Evolutionary conservation across 2,113 vertebrate genomes (phyloP).

Genomic region (Anser brachyrhynchus): DNA sequence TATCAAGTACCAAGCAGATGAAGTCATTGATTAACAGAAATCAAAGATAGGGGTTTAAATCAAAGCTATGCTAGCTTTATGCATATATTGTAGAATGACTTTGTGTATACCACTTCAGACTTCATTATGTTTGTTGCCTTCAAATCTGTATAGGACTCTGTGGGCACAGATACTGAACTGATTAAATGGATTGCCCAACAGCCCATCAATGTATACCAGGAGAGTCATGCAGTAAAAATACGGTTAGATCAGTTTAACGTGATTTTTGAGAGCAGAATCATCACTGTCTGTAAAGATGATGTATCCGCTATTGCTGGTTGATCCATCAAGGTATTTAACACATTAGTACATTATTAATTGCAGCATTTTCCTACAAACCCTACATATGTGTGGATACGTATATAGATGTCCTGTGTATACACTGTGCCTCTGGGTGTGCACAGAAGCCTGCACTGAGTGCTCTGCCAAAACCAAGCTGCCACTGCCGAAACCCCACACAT

Average conservation of each 20-base stretch:
- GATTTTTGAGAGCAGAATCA: not conserved
- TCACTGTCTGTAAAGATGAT: not conserved
- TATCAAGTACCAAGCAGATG: not conserved
- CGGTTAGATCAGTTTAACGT: not conserved
- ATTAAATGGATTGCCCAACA: too few species aligned
- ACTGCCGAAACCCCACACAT: rapidly evolving
- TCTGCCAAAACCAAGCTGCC: not conserved
- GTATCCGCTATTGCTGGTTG: too few species aligned
- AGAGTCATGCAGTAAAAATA: not conserved
- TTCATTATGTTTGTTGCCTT: not conserved
- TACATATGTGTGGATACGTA: rapidly evolving
- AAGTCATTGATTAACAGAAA: not conserved
- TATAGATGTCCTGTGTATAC: rapidly evolving
- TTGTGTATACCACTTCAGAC: rapidly evolving
- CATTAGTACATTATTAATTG: too few species aligned
- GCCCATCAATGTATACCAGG: not conserved
- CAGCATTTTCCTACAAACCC: not conserved
- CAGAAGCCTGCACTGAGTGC: rapidly evolving
- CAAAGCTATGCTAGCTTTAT: too few species aligned
- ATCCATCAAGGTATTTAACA: not conserved
- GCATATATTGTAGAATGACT: not conserved
- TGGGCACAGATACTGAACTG: not conserved
- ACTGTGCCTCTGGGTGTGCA: not conserved
- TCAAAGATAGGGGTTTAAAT: too few species aligned
- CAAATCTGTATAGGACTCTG: rapidly evolving